Base-by-base conservation (phyloP, 2,888 invertebrate species). In the Syrista parreyssii region DNA sequence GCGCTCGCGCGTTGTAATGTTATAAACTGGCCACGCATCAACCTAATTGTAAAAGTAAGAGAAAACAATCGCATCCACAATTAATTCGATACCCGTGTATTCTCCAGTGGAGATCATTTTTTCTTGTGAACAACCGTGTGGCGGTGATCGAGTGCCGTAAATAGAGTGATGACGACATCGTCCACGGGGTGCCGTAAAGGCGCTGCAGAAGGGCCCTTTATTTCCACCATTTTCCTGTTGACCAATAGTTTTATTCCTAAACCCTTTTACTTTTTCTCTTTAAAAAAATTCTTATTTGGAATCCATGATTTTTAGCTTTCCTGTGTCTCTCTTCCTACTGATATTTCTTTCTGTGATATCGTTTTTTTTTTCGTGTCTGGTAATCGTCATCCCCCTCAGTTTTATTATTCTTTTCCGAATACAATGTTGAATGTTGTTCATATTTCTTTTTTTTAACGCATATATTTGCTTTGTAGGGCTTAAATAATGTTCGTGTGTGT, bases 161-260 rank as follows among this genome's bases (percentile, higher is more conserved):
- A 89, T 89, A 88, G 87, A 89, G 87, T 85, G 85, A 88, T 89
- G 89, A 89, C 88, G 88, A 87, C 89, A 89, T 87, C 86, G 79
- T 36, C 74, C 35, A 55, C 55, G 23, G 55, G 55, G 55, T 55
- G 23, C 55, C 55, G 55, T 23, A 9, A 23, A 55, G 55, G 55
- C 55, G 55, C 55, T 55, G 55, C 55, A 55, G 23, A 55, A 55
- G 55, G 23, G 55, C 55, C 23, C 55, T 23, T 55, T 55, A 55
- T 55, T 72, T 76, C 76, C 55, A 76, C 68, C 36, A 69, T 71
- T 11, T 68, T 12, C 33, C 33, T 76, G 40, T 36, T 40, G 76
- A n/a, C 76, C 30, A 68, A 73, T 32, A 76, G 73, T 68, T 36
- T 73, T 73, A 68, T 76, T 34, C 32, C 23, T 55, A 9, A 23